Base-by-base conservation (phyloP, 2,113 vertebrate species). In the Cyanoramphus novaezelandiae region DNA sequence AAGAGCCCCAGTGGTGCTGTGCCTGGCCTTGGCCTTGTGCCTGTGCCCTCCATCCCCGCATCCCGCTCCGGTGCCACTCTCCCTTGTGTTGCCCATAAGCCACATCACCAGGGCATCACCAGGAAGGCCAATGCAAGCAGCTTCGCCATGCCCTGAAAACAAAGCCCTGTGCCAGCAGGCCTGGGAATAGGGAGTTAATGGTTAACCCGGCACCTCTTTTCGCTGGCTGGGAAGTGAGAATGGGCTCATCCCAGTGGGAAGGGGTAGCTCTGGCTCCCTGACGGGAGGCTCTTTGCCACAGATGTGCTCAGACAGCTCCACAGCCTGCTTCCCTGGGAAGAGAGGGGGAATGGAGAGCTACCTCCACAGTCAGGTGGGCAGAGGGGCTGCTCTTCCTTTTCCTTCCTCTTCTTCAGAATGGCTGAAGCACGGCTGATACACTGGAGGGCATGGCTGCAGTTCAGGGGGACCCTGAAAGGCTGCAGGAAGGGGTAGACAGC, bases 31-130 rank as follows among this genome's bases (percentile, higher is more conserved):
- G 47, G 81, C n/a, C 28, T 15, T 17, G 0, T 0, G 11, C 50
- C 62, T 10, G 15, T 50, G 29, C 33, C 57, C 63, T 78, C 52
- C 55, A 27, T 43, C 16, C 15, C 12, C 57, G 9, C 11, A 39
- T 8, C 53, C 71, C 3, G 0, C 27, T 35, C 59, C 29, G 10
- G 59, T 24, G 31, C 24, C 49, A 35, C 44, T 25, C 31, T 65
- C 33, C 64, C 31, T 31, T 2, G 0, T 0, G 2, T 53, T 77
- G 37, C 10, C 41, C 37, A 21, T 59, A 35, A 44, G 33, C 44
- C 69, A 5, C 2, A 1, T 28, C 87, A 81, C 37, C 18, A 17
- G 25, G 64, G 21, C 1, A 1, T 19, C 4, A 0, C 39, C 50
- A 41, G 41, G 65, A 52, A 31, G 52, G 68, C 39, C 59, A 11